Conservation (phyloP, 2,888 invertebrate species). For the Apotomis turbidana region DNA sequence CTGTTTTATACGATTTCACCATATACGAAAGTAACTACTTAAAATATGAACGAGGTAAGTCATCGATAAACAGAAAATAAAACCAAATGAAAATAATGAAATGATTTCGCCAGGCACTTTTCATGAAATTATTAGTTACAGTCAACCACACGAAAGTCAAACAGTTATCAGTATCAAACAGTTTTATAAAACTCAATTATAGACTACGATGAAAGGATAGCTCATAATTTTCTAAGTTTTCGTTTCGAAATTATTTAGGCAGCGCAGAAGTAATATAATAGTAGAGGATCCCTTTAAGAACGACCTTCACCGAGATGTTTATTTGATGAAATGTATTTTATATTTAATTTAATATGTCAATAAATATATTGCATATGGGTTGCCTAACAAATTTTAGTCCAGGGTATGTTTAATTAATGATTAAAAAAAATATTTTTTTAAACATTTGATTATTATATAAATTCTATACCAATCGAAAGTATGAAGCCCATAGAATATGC, state of each 20-base stretch:
- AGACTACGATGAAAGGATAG: constrained; percentile 7
- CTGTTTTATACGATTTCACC: background rate
- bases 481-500: no score
- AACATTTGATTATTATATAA: no score
- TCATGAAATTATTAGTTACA: constrained; percentile 1
- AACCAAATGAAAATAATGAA: background rate
- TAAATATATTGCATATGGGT: no score
- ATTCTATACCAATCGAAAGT: no score
- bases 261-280: background rate
- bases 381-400: no score
- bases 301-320: no score
- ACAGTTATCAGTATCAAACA: constrained; percentile 4
- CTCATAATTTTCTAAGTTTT: background rate
- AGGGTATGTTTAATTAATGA: no score
- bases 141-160: constrained; percentile 16
- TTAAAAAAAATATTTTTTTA: no score
- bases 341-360: no score
- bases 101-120: background rate
- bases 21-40: background rate
- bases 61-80: background rate
- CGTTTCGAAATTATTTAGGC: background rate
- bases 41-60: background rate
- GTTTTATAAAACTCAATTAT: constrained; percentile 1
- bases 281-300: no score
- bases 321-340: no score